Evolutionary conservation across 2,797 vertebrate genomes (phyloP).

Genomic region (Pangasius djambal): DNA sequence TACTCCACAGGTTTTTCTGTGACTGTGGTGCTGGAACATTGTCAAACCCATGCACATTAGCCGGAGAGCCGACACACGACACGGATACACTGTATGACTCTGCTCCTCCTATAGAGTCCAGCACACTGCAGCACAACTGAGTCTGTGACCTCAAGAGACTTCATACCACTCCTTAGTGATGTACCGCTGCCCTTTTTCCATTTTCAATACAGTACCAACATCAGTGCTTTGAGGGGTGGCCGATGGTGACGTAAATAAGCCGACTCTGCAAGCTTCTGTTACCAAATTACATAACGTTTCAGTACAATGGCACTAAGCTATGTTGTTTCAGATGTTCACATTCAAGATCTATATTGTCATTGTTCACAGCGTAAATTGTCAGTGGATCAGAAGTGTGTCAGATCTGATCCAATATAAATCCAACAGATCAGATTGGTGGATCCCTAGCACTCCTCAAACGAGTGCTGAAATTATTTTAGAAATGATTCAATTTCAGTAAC

Average conservation of each 20-base stretch:
- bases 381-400: background rate
- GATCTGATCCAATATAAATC: background rate
- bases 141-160: conserved; percentile 63
- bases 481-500: background rate
- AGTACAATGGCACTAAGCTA: background rate
- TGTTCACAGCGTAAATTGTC: background rate
- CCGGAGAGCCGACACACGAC: conserved; percentile 98
- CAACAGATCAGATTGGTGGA: background rate
- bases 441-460: background rate
- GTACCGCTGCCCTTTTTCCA: background rate
- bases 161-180: conserved; percentile 15
- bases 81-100: conserved; percentile 99
- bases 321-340: background rate
- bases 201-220: background rate
- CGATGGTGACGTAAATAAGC: background rate
- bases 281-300: background rate
- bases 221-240: background rate
- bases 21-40: conserved; percentile 98
- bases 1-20: conserved; percentile 88
- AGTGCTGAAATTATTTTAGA: conserved; percentile 1
- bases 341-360: background rate
- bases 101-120: conserved; percentile 99
- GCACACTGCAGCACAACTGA: conserved; percentile 99
- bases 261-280: background rate
- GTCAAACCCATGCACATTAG: conserved; percentile 99